Base-by-base conservation (phyloP, 2,888 invertebrate species). In the Nephrotoma flavescens region DNA sequence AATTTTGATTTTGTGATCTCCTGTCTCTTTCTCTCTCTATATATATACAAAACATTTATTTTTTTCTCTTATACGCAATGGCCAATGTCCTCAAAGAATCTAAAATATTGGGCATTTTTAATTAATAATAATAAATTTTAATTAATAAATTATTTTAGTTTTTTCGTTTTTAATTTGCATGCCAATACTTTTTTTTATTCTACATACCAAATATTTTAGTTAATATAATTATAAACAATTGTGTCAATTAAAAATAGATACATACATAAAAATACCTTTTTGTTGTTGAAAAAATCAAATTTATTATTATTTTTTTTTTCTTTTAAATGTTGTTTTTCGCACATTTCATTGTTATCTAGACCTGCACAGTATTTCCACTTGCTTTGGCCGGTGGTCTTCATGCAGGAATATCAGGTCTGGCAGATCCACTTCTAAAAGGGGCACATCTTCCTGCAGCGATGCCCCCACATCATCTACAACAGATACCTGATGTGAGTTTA, bases 351-450 rank as follows among this genome's bases (percentile, higher is more conserved):
- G 89, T 88, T 87, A 87, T 87, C 86, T 90, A 91, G 92, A 91
- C 92, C 90, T 92, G 92, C 89, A 91, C 92, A 90, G 91, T 92
- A 89, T 92, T 92, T 91, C 92, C 92, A 91, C 91, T 92, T 89
- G 91, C 92, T 89, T 90, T 92, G 90, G 91, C 91, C 89, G 91
- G 92, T 90, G 92, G 92, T 90, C 91, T 92, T 89, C 92, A 92
- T 90, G 91, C 91, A 90, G 92, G 92, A 90, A 90, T 92, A 89
- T 91, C 92, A 89, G 92, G 92, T 90, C 90, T 92, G 89, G 89
- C 91, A 90, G 92, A 92, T 91, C 92, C 92, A 90, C 90, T 92
- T 89, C 90, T 92, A 90, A 92, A 92, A 90, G 92, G 92, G 90
- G 91, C 91, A 90, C 92, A 92, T 90, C 91, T 92, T 89, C 89